Percentiles rank a stretch among this genome's conserved stretches.
Conservation (phyloP, 1,140 invertebrate species). For the Cotesia glomerata region DNA sequence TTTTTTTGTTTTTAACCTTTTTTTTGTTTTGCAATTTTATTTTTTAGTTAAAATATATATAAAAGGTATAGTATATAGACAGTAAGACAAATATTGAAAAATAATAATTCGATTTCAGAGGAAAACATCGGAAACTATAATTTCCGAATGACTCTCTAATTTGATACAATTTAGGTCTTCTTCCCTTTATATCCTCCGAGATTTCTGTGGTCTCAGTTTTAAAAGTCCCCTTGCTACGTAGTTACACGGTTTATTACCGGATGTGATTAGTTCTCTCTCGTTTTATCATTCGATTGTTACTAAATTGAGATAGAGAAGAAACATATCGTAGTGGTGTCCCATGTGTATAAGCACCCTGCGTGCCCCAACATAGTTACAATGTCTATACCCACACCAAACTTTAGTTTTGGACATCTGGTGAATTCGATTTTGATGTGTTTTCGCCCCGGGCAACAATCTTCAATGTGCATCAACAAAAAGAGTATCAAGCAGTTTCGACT, state of each 20-base stretch:
- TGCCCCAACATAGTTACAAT: slow-evolving; percentile 48
- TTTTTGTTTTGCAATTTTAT: no score
- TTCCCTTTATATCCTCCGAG: neutral
- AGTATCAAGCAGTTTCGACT: slow-evolving; percentile 5
- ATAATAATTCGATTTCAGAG: neutral
- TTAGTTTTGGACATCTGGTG: slow-evolving; percentile 60
- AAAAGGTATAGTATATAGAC: neutral
- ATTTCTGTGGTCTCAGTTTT: neutral
- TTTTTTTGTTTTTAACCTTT: neutral
- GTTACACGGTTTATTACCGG: slow-evolving; percentile 32
- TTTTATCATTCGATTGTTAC: neutral
- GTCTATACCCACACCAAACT: slow-evolving; percentile 32
- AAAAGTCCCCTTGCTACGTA: neutral
- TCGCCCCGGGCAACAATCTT: slow-evolving; percentile 46
- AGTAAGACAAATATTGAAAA: neutral
- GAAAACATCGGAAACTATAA: neutral
- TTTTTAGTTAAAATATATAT: neutral
- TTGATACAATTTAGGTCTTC: neutral
- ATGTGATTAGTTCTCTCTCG: slow-evolving; percentile 21
- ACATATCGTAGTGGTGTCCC: neutral
- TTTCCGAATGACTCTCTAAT: slow-evolving; percentile 16
- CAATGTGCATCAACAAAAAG: slow-evolving; percentile 5
- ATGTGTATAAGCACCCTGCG: slow-evolving; percentile 3
- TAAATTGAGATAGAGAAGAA: slow-evolving; percentile 1
- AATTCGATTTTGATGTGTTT: slow-evolving; percentile 64